Base-by-base conservation (phyloP, 2,888 invertebrate genomes). In the Molorchus minor region DNA sequence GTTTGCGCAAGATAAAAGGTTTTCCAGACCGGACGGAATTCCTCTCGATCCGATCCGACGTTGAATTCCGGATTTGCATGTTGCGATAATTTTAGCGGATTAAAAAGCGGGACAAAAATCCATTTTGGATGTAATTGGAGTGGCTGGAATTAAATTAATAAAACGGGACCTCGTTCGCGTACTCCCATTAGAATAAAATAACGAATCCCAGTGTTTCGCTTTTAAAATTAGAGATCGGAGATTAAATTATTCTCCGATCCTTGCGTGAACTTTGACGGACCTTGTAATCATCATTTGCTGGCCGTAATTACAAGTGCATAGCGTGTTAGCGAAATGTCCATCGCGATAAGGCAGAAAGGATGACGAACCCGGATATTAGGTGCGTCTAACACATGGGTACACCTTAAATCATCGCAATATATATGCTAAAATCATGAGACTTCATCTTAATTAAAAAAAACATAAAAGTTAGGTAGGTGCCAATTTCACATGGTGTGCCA, bases 31-130 rank as follows among this genome's bases (percentile, higher is more conserved):
- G 46, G 25, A 56, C 19, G 43, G 36, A 62, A 53, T 62, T 56
- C 56, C 15, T 21, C 45, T 20, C 56, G 43, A 51, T 58, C 47
- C 40, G 56, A 52, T 58, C 52, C 45, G 56, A 44, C 47, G 29
- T 61, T 61, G 53, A 61, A 61, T 61, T 60, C 56, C 56, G 53
- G 38, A 56, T 56, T 61, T 56, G 47, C 47, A 53, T 47, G 60
- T 61, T 53, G 33, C 56, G 53, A 53, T 56, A 54, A 54, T 54
- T 49, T 51, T 17, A 17, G 40, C 46, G 56, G 54, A 54, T 45
- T 57, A 51, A 61, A 57, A 54, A 19, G 56, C 54, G 45, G 16
- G 38, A 51, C 30, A 45, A 51, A 59, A 59, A 55, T 57, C 35
- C 21, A 35, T 36, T 59, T 43, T 49, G 38, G 44, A 46, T 47